These are phyloP conservation scores for Rhineura floridana DNA, from an alignment of 2,113 vertebrate genomes.

Conservation along the genomic window DNA sequence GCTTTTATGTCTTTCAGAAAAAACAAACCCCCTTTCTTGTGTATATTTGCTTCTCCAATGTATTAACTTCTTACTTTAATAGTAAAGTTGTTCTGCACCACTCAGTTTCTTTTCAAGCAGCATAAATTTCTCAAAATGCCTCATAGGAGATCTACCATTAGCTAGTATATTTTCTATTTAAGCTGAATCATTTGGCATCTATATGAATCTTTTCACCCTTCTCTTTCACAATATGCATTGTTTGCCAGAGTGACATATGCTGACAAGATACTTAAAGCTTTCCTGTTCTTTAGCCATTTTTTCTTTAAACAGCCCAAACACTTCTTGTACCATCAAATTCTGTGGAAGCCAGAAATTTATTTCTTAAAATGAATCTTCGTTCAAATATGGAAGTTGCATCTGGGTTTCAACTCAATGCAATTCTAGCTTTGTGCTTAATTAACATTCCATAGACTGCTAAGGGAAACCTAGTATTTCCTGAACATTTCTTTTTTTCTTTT, in stretches of 20 bases:
- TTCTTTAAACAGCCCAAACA: conserved; percentile 13
- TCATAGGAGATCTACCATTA: background rate
- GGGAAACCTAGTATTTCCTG: background rate
- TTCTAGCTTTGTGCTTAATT: conserved; percentile 15
- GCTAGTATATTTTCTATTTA: background rate
- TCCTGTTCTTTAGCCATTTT: background rate
- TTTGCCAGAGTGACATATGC: background rate
- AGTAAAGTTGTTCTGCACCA: background rate
- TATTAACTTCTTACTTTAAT: background rate
- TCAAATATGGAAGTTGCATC: conserved; percentile 49
- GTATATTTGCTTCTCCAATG: background rate
- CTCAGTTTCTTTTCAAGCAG: conserved; percentile 3
- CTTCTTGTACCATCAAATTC: background rate
- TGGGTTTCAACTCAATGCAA: conserved; percentile 26
- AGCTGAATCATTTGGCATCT: background rate
- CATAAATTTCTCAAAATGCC: background rate
- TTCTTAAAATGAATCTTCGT: conserved; percentile 36
- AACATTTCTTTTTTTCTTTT: background rate
- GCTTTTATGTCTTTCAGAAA: background rate
- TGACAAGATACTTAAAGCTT: background rate
- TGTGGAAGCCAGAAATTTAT: conserved; percentile 36
- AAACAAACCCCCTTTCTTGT: background rate
- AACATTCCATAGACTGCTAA: conserved; percentile 1
- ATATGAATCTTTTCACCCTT: background rate
- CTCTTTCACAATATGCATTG: background rate